A percentile compares a stretch with the other conserved stretches of the same genome.
Conservation (phyloP, 2,113 vertebrate species). For the Paramormyrops kingsleyae region DNA sequence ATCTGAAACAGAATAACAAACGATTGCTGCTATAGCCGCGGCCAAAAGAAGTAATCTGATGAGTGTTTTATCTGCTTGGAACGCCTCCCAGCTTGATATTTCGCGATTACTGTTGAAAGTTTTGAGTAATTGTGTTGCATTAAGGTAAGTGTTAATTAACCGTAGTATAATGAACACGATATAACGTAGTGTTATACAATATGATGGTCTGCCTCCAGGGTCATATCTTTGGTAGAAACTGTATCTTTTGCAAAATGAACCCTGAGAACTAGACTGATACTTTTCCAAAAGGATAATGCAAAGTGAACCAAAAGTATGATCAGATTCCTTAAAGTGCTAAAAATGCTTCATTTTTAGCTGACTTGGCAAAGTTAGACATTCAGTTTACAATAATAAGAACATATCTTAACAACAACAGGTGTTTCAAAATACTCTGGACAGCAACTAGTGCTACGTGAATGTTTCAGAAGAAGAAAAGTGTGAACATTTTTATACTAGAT, state of each 20-base stretch:
- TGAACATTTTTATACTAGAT: background rate
- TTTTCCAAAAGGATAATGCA: constrained; percentile 35
- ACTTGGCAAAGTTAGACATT: background rate
- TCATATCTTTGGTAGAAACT: constrained; percentile 38
- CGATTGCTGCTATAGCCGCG: background rate
- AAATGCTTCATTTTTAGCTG: background rate
- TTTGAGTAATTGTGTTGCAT: constrained; percentile 26
- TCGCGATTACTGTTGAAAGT: background rate
- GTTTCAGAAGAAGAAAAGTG: background rate
- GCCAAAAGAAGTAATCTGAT: background rate
- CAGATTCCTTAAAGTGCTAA: background rate
- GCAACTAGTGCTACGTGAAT: background rate
- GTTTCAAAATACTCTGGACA: background rate
- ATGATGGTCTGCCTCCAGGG: background rate
- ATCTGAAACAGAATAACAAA: background rate
- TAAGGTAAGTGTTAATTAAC: constrained; percentile 22
- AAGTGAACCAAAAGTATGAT: constrained; percentile 40
- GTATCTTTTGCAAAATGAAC: constrained; percentile 49
- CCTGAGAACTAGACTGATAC: constrained; percentile 61
- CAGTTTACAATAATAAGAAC: background rate
- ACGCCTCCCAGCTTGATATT: background rate
- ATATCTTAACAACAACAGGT: background rate
- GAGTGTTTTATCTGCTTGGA: background rate
- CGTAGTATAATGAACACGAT: constrained; percentile 23
- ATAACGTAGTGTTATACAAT: constrained; percentile 20